Conservation (phyloP, 2,797 vertebrate genomes). For the Crax fasciolata region DNA sequence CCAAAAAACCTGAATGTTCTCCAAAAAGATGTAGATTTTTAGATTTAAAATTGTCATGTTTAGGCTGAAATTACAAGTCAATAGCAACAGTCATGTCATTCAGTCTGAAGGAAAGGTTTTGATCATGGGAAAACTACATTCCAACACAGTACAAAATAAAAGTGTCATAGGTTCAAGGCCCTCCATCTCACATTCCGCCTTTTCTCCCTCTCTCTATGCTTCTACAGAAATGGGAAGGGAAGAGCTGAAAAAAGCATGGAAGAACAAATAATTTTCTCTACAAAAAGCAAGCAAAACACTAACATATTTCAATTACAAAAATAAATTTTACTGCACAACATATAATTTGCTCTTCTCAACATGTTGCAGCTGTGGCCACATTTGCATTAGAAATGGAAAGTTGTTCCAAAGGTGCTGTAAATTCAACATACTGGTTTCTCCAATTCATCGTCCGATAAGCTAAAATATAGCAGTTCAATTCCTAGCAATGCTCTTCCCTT, state of each 20-base stretch:
- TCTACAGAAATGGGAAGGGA: not conserved
- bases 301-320: not conserved
- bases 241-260: not conserved
- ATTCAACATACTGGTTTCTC: not conserved
- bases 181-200: not conserved
- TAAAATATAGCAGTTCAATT: slow-evolving; percentile 13
- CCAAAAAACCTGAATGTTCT: not conserved
- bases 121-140: slow-evolving; percentile 20
- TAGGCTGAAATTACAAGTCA: slow-evolving; percentile 20
- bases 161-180: not conserved
- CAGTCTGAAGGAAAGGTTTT: slow-evolving; percentile 35
- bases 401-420: not conserved
- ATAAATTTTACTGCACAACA: not conserved
- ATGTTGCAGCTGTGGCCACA: not conserved
- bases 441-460: slow-evolving; percentile 12
- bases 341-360: not conserved
- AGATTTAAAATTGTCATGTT: slow-evolving; percentile 5
- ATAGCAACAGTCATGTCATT: slow-evolving; percentile 26
- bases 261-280: not conserved
- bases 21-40: not conserved
- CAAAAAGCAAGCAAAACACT: not conserved
- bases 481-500: not conserved
- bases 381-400: slow-evolving; percentile 29
- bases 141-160: slow-evolving; percentile 27
- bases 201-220: not conserved